Percentiles rank a stretch among this genome's conserved stretches.
These are phyloP conservation scores for Megalopta genalis DNA, from an alignment of 1,140 invertebrate genomes.

Conservation along the genomic window DNA sequence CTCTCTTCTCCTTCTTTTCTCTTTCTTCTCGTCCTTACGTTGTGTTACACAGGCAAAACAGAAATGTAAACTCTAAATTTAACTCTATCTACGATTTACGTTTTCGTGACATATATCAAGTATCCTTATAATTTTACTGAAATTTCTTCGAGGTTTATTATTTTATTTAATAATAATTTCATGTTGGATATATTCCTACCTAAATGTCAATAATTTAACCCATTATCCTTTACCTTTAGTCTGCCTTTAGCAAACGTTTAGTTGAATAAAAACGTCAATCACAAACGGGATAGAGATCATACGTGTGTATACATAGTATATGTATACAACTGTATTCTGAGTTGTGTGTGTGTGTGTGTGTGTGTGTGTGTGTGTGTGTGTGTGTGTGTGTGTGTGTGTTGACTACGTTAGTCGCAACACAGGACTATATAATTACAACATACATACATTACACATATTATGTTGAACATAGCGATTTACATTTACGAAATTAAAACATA, in stretches of 20 bases:
- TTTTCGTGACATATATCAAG: conserved; percentile 2
- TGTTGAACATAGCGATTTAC: background rate
- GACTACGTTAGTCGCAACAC: conserved; percentile 58
- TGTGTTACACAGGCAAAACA: conserved; percentile 16
- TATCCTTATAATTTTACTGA: background rate
- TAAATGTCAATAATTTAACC: background rate
- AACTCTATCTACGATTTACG: background rate
- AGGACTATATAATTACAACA: conserved; percentile 38
- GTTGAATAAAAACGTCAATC: conserved; percentile 2
- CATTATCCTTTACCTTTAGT: background rate
- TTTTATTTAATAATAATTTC: background rate
- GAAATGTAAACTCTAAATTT: background rate
- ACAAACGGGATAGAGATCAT: background rate
- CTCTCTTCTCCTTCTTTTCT: background rate
- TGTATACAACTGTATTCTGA: background rate
- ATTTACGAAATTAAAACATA: background rate
- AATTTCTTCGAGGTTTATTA: background rate
- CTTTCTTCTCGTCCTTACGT: background rate
- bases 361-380: too few species aligned
- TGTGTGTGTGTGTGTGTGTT: too few species aligned
- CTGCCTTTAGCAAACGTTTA: background rate
- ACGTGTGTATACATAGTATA: background rate
- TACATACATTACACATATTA: background rate
- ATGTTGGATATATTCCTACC: too few species aligned
- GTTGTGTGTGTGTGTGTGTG: too few species aligned